A percentile compares a stretch with the other conserved stretches of the same genome.
Conservation (phyloP, 2,797 vertebrate genomes). For the Amblyopsis hoosieri region DNA sequence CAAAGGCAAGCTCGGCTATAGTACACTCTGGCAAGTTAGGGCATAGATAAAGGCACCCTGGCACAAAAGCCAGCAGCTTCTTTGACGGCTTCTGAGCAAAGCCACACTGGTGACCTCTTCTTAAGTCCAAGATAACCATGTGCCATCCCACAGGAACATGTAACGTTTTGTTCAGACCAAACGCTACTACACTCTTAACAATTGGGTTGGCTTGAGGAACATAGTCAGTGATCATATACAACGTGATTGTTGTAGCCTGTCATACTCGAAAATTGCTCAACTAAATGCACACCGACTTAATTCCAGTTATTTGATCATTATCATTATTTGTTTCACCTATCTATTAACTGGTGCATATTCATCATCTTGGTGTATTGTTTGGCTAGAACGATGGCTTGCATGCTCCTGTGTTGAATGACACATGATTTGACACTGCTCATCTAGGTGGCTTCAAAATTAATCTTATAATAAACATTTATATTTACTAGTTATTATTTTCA, state of each 20-base stretch:
- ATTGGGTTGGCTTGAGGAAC: too few relatives aligned
- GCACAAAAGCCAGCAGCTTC: constrained; percentile 67
- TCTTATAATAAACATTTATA: constrained; percentile 16
- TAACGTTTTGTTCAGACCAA: constrained; percentile 7
- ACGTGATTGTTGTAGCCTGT: too few relatives aligned
- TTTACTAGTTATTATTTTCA: constrained; percentile 29
- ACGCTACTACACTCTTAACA: too few relatives aligned
- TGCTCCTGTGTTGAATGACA: background rate
- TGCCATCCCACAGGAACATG: constrained; percentile 12
- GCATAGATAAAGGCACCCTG: constrained; percentile 65
- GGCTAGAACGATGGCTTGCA: constrained; percentile 13
- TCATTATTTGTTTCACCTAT: too few relatives aligned
- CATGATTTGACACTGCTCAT: constrained; percentile 14
- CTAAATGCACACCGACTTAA: background rate
- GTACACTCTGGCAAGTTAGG: constrained; percentile 69
- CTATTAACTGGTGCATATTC: too few relatives aligned
- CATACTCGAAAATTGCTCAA: too few relatives aligned
- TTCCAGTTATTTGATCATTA: background rate
- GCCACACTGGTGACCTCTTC: constrained; percentile 42
- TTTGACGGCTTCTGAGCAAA: constrained; percentile 43
- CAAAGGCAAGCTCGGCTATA: constrained; percentile 74
- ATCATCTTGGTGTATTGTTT: background rate
- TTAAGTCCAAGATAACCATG: background rate
- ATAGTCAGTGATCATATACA: too few relatives aligned
- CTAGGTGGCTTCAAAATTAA: constrained; percentile 27